Percentiles rank a stretch among this genome's conserved stretches.
Evolutionary conservation across 35 echinoderm and acorn worm species (phyloP).

Genomic region (Stichopus chloronotus): DNA sequence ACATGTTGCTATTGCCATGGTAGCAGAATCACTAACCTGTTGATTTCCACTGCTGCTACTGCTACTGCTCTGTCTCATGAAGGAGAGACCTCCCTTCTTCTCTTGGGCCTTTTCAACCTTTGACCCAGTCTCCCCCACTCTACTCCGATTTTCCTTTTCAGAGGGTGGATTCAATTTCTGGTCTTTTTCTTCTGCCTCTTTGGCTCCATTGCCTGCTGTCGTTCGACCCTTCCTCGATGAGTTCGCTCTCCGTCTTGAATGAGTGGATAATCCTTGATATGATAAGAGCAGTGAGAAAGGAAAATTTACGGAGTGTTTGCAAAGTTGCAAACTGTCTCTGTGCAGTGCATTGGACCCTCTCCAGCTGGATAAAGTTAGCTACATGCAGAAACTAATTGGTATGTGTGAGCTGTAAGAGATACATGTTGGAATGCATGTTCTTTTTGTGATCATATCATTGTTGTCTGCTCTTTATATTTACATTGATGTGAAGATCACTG

Average conservation of each 20-base stretch:
- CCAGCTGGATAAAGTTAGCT: too few relatives aligned
- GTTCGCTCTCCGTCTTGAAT: not conserved
- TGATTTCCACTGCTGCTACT: constrained; percentile 22
- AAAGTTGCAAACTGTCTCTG: too few relatives aligned
- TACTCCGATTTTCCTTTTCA: not conserved
- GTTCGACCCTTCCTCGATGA: not conserved
- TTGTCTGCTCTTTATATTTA: too few relatives aligned
- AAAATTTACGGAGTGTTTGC: too few relatives aligned
- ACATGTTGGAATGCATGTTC: too few relatives aligned
- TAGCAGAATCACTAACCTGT: not conserved
- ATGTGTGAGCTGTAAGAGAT: too few relatives aligned
- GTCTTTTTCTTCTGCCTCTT: not conserved
- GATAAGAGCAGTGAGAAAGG: too few relatives aligned
- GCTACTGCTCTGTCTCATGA: constrained; percentile 31
- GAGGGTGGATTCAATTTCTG: not conserved
- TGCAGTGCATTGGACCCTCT: too few relatives aligned
- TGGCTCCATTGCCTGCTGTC: not conserved
- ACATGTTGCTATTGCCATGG: too few relatives aligned
- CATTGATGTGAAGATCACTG: too few relatives aligned
- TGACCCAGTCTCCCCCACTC: not conserved
- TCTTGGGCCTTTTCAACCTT: not conserved
- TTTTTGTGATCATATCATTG: too few relatives aligned
- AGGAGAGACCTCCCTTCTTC: not conserved
- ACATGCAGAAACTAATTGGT: too few relatives aligned
- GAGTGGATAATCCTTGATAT: not conserved